Evolutionary conservation across 2,113 vertebrate species (phyloP).

Genomic region (Pterocles burchelli): DNA sequence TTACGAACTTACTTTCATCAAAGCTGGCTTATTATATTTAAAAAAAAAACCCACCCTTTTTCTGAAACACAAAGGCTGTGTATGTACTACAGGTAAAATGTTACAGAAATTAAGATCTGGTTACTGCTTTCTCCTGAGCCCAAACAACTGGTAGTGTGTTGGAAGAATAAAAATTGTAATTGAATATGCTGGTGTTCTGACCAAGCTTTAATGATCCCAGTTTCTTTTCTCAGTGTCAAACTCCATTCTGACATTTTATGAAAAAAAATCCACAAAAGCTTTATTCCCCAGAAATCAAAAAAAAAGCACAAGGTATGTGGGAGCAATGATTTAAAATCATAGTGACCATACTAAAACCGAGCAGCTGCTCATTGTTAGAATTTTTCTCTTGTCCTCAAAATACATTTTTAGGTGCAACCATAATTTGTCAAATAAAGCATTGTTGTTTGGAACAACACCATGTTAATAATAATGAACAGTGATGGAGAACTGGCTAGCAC

Average conservation of each 20-base stretch:
- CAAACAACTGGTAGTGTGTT: neutral
- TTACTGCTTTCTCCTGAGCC: neutral
- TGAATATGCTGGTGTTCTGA: neutral
- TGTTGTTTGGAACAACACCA: neutral
- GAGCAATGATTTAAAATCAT: neutral
- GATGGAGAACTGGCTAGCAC: neutral
- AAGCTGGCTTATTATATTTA: neutral
- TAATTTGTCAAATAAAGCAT: neutral
- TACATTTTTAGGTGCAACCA: neutral
- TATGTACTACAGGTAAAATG: neutral
- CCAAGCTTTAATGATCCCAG: neutral
- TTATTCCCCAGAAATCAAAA: neutral
- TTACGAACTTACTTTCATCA: neutral
- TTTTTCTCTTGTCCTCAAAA: neutral
- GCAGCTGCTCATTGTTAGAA: neutral
- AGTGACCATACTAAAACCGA: neutral
- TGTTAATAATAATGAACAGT: neutral
- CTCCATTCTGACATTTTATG: neutral
- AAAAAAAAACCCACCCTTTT: accelerated
- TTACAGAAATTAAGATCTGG: neutral
- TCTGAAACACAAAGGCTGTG: neutral
- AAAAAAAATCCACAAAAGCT: accelerated
- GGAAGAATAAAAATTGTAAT: neutral
- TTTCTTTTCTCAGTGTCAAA: neutral
- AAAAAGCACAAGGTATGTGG: neutral